Percentiles rank a stretch among this genome's conserved stretches.
These are phyloP conservation scores for Oxycera nigricornis DNA, from an alignment of 2,888 invertebrate genomes.

Conservation along the genomic window DNA sequence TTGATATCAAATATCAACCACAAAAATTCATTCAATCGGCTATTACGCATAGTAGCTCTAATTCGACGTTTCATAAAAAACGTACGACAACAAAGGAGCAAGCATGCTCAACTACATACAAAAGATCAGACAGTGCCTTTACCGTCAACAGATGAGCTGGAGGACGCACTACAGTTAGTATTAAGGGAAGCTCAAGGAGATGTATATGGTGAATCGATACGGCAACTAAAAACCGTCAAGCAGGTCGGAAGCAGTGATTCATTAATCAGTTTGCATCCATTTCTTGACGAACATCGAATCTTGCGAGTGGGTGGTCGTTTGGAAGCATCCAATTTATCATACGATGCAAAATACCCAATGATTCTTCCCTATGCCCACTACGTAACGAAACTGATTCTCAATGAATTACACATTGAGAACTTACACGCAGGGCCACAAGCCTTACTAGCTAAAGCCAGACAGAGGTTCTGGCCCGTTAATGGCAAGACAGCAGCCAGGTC, in stretches of 20 bases:
- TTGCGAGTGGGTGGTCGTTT: constrained; percentile 42
- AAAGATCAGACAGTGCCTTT: too few species aligned
- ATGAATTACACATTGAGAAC: too few species aligned
- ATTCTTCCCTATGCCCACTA: constrained; percentile 48
- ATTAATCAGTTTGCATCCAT: constrained; percentile 9
- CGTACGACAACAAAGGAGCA: too few species aligned
- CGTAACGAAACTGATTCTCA: constrained; percentile 40
- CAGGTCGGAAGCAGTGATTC: background rate
- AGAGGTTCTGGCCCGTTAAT: constrained; percentile 49
- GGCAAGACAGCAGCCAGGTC: constrained; percentile 44
- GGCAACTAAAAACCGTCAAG: background rate
- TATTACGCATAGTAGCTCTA: background rate
- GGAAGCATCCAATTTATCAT: constrained; percentile 17
- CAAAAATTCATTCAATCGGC: background rate
- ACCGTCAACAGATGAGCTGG: background rate
- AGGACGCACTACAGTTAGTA: background rate
- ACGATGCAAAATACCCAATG: constrained; percentile 49
- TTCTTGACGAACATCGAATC: constrained; percentile 38
- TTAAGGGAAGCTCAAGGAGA: background rate
- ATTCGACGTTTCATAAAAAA: background rate
- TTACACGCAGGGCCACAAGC: too few species aligned
- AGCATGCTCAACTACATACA: too few species aligned
- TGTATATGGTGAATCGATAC: background rate
- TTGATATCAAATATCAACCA: background rate
- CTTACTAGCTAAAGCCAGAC: constrained; percentile 40